These are phyloP conservation scores for Pogonocherus hispidulus DNA, from an alignment of 2,888 invertebrate species.

Conservation along the genomic window DNA sequence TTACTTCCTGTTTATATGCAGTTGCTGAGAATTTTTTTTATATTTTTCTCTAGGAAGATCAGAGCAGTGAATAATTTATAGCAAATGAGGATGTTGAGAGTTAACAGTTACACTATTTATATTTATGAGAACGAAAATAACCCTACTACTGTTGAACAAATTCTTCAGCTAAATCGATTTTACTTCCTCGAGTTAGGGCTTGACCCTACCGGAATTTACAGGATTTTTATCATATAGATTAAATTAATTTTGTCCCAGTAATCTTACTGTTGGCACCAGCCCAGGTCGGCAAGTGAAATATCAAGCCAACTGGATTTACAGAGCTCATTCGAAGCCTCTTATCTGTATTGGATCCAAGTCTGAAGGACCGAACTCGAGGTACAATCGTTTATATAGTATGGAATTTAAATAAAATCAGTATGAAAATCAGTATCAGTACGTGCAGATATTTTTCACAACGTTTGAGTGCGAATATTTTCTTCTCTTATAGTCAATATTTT, in stretches of 20 bases:
- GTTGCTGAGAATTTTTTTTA: no score
- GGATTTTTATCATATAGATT: conserved; percentile 18
- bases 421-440: no score
- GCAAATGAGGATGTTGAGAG: no score
- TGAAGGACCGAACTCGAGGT: background rate
- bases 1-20: no score
- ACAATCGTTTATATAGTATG: background rate
- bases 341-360: background rate
- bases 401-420: background rate
- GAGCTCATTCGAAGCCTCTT: background rate
- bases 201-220: background rate
- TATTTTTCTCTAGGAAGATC: no score
- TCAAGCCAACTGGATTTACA: background rate
- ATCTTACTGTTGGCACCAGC: conserved; percentile 10
- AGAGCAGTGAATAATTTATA: no score
- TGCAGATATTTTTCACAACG: no score
- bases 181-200: background rate
- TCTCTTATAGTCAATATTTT: no score
- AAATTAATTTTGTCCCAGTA: conserved; percentile 3
- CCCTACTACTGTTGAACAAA: background rate
- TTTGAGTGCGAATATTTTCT: no score
- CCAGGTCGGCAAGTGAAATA: background rate
- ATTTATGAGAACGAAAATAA: background rate
- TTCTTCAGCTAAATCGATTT: background rate
- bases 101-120: conserved; percentile 1